Base-by-base conservation (phyloP, 2,888 invertebrate genomes). In the Cacoxenus indagator region DNA sequence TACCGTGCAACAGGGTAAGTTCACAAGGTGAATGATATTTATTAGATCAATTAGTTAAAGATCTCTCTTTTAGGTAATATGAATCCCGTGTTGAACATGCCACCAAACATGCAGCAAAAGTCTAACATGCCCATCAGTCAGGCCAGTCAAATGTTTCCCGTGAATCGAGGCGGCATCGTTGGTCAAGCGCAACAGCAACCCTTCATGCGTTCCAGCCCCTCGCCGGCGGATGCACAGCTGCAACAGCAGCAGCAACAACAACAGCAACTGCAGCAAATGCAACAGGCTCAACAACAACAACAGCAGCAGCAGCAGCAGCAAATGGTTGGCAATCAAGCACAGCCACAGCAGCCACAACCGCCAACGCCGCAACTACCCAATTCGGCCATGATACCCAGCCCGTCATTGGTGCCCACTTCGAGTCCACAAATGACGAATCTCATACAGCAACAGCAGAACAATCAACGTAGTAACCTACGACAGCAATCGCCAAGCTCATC, bases 401-500 rank as follows among this genome's bases (percentile, higher is more conserved):
- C 91, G 75, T 93, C 91, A 77, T 89, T 92, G 70, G 93, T 91
- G 48, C 92, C 92, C 26, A 92, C 92, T 3, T 92, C 90, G 78
- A 93, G 90, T 88, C 93, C 90, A 73, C 94, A 90, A 87, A 92
- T 91, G 89, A 89, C 90, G 31, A 90, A 88, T 88, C 90, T 88
- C 87, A 91, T 88, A 83, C 83, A 88, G 78, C 84, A 88, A 83
- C 83, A 88, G 78, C 84, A 88, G 76, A 90, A 89, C 55, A 88
- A 88, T 27, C 91, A 91, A 73, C 87, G 91, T 61, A 11, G 45
- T 14, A 90, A 77, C 31, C 91, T 93, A 90, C 93, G 92, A 2
- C 92, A 94, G 9, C 92, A 94, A 4, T 95, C 95, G n/a, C 96
- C 96, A 0, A 93, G 94, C 45, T 92, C 93, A 31, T 94, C 94